Evolutionary conservation across 2,888 invertebrate genomes (phyloP), one percentile per base, ranked within the genome.

Genomic region (Macropis europaea): DNA sequence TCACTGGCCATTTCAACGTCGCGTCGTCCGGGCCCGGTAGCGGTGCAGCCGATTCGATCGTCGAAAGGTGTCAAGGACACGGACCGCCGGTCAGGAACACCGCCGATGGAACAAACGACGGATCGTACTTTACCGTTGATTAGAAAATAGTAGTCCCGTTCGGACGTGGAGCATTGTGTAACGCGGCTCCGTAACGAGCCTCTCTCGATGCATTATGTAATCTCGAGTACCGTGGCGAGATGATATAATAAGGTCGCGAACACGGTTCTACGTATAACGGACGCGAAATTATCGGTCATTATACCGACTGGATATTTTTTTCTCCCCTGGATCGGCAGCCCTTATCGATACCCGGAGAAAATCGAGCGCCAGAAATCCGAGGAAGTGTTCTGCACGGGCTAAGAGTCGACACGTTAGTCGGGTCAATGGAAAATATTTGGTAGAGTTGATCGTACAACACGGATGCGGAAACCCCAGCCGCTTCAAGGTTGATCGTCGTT

Each of bases 41-140:
- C n/a, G 7, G 52, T 24, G 48, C n/a, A 63, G 32, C 64, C 62
- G 54, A 59, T 68, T 61, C 60, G 73, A 73, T 71, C 69, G 64
- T 50, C 64, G 66, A 86, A 86, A 83, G 83, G 77, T 87, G 87
- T 87, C 87, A 87, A 88, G 87, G 88, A 88, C 87, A 84, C n/a
- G n/a, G n/a, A n/a, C 78, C 76, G 52, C 6, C 34, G 50, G 52
- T 13, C 61, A 42, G 60, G 69, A 64, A 64, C 34, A 28, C 57
- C 54, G 53, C 13, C 17, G n/a, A 19, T n/a, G 22, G 62, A 56
- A 32, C 64, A 42, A 66, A 62, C 63, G 52, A 19, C 60, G 17
- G 45, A 66, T 70, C 47, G 53, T 69, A 53, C 60, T 69, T n/a
- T 60, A 40, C 36, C 28, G 73, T 81, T 64, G 64, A 80, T 81